Evolutionary conservation across 1,140 invertebrate species (phyloP), one percentile per base, ranked within the genome.

Genomic region (Trichomalopsis sarcophagae): DNA sequence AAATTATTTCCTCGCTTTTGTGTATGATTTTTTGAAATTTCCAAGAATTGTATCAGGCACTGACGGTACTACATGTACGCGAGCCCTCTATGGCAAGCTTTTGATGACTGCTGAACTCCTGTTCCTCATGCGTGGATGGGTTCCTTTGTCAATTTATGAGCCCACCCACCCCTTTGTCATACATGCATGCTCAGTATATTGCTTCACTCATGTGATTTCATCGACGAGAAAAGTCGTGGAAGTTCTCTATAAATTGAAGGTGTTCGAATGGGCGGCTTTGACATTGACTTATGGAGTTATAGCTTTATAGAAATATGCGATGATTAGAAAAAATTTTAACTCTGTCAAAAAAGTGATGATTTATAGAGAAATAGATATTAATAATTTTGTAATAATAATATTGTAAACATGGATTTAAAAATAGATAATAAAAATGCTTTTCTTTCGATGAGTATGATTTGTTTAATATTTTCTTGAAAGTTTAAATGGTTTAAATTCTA

Each of bases 91-190:
- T 83, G 84, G 85, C 68, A 86, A 89, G 87, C 89, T 88, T 88
- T 88, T 85, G 82, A 89, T 87, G 82, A 81, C 75, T 88, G 88
- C 89, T 91, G 89, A 87, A 83, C 87, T 89, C 90, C 90, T 91
- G 90, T 86, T 91, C 88, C 71, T 88, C 87, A 91, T 90, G 90
- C 89, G 90, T 91, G 89, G 87, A 87, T 88, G 82, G 87, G 78
- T 89, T 88, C 82, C 79, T 86, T 87, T 84, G 75, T 86, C 84
- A 85, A 81, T 84, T 83, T 77, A 82, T 81, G 71, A 66, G 40
- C 14, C 27, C 30, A 27, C 30, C n/a, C n/a, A 27, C 30, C n/a
- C n/a, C 6, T 78, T 10, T 23, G 40, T 9, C 66, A 21, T 30
- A 36, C 17, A 7, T 50, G 75, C 21, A n/a, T 10, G 40, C 75